Percentiles rank a stretch among this genome's conserved stretches.
These are phyloP conservation scores for Zaprionus vittiger DNA, from an alignment of 1,140 invertebrate species.

Conservation along the genomic window DNA sequence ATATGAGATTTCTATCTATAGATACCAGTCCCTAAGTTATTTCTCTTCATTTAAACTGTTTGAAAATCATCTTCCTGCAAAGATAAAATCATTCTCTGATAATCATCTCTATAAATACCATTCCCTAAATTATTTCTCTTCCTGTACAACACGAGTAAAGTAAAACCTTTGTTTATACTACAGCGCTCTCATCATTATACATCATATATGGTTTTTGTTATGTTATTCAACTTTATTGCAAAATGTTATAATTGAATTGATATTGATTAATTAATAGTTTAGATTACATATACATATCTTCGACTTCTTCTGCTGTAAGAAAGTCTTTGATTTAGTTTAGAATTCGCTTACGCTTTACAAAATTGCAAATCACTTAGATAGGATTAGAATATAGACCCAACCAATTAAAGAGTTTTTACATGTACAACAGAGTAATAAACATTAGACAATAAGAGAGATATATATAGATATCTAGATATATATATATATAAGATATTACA, in stretches of 20 bases:
- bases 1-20: neutral
- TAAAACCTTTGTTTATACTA: neutral
- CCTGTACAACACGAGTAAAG: neutral
- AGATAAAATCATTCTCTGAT: neutral
- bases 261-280: slow-evolving; percentile 36
- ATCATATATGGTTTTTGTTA: slow-evolving; percentile 42
- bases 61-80: neutral
- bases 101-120: neutral
- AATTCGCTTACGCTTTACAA: slow-evolving; percentile 42
- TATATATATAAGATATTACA: slow-evolving; percentile 18
- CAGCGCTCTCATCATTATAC: slow-evolving; percentile 38
- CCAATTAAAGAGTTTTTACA: slow-evolving; percentile 22
- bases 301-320: neutral
- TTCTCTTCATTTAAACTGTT: too few relatives aligned
- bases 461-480: slow-evolving; percentile 3
- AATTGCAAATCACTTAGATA: slow-evolving; percentile 20
- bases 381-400: slow-evolving; percentile 36
- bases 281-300: slow-evolving; percentile 24
- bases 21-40: neutral
- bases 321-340: slow-evolving; percentile 32
- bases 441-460: slow-evolving; percentile 1
- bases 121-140: neutral
- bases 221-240: slow-evolving; percentile 77
- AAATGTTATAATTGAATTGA: slow-evolving; percentile 57
- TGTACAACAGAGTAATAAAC: slow-evolving; percentile 23